phyloP scores from a whole-genome alignment of 2,113 vertebrate genomes.

The Oryzias celebensis region DNA sequence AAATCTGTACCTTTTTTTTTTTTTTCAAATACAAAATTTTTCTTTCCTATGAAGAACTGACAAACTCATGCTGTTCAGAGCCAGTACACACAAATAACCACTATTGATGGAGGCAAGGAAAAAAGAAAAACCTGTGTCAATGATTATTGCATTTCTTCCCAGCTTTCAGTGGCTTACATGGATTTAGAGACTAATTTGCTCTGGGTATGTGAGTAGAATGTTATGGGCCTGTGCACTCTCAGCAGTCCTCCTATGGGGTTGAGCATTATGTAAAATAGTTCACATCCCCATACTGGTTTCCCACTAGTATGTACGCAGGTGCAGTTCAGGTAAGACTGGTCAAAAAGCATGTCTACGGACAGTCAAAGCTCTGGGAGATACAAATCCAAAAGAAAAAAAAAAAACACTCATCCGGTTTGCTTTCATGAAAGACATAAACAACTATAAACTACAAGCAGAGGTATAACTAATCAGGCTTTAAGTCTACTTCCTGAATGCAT shows the following conservation, averaged over 20 bases:
- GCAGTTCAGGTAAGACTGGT: constrained; percentile 10
- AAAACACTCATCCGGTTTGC: constrained; percentile 10
- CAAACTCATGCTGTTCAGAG: constrained; percentile 26
- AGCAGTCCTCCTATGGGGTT: constrained; percentile 20
- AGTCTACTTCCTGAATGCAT: constrained; percentile 1
- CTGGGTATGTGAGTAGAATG: constrained; percentile 50
- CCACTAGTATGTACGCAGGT: constrained; percentile 28
- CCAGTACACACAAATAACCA: constrained; percentile 40
- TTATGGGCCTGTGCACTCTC: constrained; percentile 27
- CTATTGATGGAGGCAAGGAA: constrained; percentile 41
- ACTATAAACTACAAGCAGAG: constrained; percentile 8
- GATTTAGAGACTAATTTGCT: constrained; percentile 56
- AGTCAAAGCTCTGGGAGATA: constrained; percentile 16
- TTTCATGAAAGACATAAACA: constrained; percentile 6
- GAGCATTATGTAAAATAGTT: constrained; percentile 53
- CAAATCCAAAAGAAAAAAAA: constrained; percentile 13
- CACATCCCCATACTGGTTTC: constrained; percentile 45
- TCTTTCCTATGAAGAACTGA: constrained; percentile 3
- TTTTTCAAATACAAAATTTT: constrained; percentile 25
- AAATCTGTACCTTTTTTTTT: constrained; percentile 30
- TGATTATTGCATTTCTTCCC: constrained; percentile 50
- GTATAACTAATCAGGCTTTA: background rate
- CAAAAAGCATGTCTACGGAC: constrained; percentile 24
- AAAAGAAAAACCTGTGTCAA: constrained; percentile 41
- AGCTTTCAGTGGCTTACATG: constrained; percentile 46